A percentile compares a stretch with the other conserved stretches of the same genome.
Conservation (phyloP, 2,113 vertebrate genomes). For the Paradoxurus hermaphroditus region DNA sequence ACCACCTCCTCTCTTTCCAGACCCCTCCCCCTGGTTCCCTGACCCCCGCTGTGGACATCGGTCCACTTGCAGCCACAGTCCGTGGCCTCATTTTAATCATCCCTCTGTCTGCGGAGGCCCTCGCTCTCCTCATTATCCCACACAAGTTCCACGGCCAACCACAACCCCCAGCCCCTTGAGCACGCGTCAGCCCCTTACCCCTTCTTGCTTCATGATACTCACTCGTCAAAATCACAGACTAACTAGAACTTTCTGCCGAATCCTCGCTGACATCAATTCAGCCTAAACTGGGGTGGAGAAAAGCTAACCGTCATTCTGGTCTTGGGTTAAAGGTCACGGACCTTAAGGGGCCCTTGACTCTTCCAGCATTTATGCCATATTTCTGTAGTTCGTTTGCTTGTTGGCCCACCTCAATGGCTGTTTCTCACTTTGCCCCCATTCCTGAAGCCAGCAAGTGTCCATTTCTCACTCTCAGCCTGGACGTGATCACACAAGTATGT, state of each 20-base stretch:
- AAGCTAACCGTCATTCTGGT: neutral
- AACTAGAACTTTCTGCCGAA: neutral
- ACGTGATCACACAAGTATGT: neutral
- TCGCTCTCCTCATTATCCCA: neutral
- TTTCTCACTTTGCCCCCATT: neutral
- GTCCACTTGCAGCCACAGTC: neutral
- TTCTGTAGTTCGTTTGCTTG: neutral
- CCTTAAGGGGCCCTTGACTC: neutral
- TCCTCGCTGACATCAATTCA: no score
- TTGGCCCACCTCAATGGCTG: neutral
- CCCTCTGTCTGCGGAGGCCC: rapidly evolving
- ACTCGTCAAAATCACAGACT: neutral
- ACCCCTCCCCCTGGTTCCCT: neutral
- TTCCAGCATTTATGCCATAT: neutral
- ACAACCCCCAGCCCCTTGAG: neutral
- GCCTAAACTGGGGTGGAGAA: neutral
- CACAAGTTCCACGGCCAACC: no score
- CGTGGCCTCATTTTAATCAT: neutral
- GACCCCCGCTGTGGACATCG: rapidly evolving
- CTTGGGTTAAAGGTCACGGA: neutral
- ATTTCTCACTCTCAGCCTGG: neutral
- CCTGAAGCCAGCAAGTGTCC: neutral
- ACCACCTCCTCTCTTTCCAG: neutral
- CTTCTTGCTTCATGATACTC: neutral
- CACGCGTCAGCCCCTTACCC: no score